These are phyloP conservation scores for Delphinus delphis DNA, from an alignment of 2,113 vertebrate species.

Conservation along the genomic window DNA sequence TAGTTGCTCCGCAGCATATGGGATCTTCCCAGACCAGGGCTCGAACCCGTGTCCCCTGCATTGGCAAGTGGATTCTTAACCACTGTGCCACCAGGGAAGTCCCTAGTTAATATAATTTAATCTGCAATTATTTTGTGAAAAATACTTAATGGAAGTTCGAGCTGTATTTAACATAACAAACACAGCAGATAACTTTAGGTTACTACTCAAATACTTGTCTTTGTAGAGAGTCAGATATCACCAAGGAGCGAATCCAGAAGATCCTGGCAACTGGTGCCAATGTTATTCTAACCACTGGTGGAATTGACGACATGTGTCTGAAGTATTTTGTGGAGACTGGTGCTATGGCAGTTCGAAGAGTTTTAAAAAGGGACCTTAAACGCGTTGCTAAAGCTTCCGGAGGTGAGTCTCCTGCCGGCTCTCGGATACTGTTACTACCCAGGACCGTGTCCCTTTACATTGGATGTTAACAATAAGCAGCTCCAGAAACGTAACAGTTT, in stretches of 20 bases:
- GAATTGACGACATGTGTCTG: slow-evolving; percentile 98
- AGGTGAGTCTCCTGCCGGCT: slow-evolving; percentile 82
- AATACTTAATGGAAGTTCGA: neutral
- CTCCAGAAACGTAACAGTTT: neutral
- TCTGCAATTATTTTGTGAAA: neutral
- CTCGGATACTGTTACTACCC: fast-evolving
- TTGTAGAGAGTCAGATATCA: slow-evolving; percentile 95
- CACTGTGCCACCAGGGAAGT: too few relatives aligned
- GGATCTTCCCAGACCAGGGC: too few relatives aligned
- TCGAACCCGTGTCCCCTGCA: too few relatives aligned
- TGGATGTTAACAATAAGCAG: neutral
- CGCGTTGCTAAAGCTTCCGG: slow-evolving; percentile 96
- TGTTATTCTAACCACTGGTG: slow-evolving; percentile 95
- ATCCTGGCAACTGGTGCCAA: slow-evolving; percentile 95
- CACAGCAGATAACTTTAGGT: neutral
- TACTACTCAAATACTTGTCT: neutral
- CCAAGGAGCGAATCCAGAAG: slow-evolving; percentile 98
- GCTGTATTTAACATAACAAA: neutral
- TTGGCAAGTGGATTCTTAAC: too few relatives aligned
- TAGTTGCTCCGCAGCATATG: too few relatives aligned
- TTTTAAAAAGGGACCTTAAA: slow-evolving; percentile 95
- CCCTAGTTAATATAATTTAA: neutral
- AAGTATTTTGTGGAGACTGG: slow-evolving; percentile 97
- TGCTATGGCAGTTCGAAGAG: slow-evolving; percentile 96
- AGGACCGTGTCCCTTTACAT: fast-evolving